Base-by-base conservation (phyloP, 1,140 invertebrate species). In the Caenorhabditis inopinata region DNA sequence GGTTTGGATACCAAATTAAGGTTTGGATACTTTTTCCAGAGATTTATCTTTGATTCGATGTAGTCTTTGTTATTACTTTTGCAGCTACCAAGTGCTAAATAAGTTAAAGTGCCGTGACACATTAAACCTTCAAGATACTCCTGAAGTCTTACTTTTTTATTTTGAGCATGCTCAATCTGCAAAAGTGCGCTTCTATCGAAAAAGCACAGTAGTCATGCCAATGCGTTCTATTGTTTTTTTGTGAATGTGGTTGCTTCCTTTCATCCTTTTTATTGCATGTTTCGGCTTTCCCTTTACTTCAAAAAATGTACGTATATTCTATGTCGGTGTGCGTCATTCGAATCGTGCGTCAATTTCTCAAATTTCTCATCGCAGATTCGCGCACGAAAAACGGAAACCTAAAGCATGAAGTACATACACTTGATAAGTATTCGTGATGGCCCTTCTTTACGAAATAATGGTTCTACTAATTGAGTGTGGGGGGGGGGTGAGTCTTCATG, bases 391-490 rank as follows among this genome's bases (percentile, higher is more conserved):
- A 58, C 18, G 32, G 6, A 11, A 51, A 45, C 42, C 11, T 45
- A 16, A 45, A 45, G 42, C 16, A 16, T 18, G 47, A 14, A 48
- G 14, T 48, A 48, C 51, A 29, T 32, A 58, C 51, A 58, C 51
- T 58, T 58, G 51, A 58, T 58, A 58, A 58, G 51, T 58, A 58
- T 58, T 32, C 27, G 27, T 12, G 23, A 58, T 23, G 51, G 18
- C 11, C 51, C 25, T 21, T 16, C 51, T 16, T 16, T 16, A 32
- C 3, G 32, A 42, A 68, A 68, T 68, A 68, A 68, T 68, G 58
- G 58, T 68, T 68, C 58, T 21, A 68, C 58, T 68, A 68, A 68
- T 68, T 68, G 58, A 68, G 58, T 68, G 58, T 68, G 35, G 58
- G 6, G 11, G n/a, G 21, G 29, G 58, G n/a, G 58, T 68, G 58